These are phyloP conservation scores for Mythimna lalbum DNA, from an alignment of 2,888 invertebrate genomes.

Conservation along the genomic window DNA sequence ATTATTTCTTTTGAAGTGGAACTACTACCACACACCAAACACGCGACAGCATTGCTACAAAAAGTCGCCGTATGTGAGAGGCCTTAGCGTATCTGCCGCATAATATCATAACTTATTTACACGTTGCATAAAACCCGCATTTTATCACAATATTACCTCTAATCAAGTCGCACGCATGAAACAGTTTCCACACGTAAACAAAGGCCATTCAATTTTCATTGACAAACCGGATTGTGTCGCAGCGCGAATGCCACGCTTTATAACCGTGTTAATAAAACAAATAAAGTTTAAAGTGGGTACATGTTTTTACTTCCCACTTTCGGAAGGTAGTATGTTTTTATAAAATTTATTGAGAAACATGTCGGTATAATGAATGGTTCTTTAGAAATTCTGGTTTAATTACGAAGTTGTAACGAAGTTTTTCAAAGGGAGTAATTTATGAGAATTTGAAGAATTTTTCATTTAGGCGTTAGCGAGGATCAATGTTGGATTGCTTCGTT, in stretches of 20 bases:
- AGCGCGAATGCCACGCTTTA: constrained; percentile 43
- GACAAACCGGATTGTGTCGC: constrained; percentile 25
- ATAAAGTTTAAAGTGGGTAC: constrained; percentile 24
- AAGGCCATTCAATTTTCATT: constrained; percentile 39
- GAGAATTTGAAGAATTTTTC: constrained; percentile 34
- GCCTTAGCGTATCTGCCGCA: no score
- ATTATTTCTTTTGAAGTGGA: not conserved
- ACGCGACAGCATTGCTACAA: no score
- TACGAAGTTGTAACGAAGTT: constrained; percentile 22
- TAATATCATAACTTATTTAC: not conserved
- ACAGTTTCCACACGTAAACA: constrained; percentile 44
- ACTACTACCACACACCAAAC: no score
- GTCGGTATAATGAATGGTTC: not conserved
- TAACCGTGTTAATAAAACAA: not conserved
- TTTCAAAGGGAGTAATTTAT: constrained; percentile 1
- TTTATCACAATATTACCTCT: constrained; percentile 7
- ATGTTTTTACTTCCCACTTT: not conserved
- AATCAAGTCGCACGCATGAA: constrained; percentile 27
- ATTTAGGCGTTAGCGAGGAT: constrained; percentile 19
- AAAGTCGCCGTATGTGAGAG: no score
- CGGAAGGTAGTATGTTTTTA: constrained; percentile 1
- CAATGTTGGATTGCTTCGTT: not conserved
- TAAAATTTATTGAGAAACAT: not conserved
- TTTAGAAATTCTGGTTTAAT: constrained; percentile 15
- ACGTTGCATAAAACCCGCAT: not conserved